These are phyloP conservation scores for Lamellibrachia luymesi DNA, from an alignment of 1,140 invertebrate genomes.

Conservation along the genomic window DNA sequence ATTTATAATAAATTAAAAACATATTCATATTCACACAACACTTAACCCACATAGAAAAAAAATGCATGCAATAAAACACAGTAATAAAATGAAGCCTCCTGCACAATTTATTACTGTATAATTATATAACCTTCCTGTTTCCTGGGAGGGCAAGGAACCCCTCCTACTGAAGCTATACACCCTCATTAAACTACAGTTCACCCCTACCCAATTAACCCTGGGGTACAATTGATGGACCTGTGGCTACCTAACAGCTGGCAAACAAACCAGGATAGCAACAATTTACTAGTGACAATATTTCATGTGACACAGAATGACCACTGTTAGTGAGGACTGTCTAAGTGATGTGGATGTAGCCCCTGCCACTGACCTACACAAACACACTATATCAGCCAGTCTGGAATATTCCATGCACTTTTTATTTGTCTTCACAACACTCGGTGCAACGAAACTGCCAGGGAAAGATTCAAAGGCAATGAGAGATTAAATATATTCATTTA, in stretches of 20 bases:
- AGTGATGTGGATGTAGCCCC: neutral
- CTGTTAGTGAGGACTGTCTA: neutral
- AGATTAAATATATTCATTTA: too few species aligned
- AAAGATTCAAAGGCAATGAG: neutral
- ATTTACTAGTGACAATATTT: neutral
- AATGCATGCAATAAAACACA: too few species aligned
- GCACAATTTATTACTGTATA: neutral
- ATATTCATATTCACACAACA: too few species aligned
- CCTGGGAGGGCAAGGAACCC: neutral
- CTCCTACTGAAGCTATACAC: neutral
- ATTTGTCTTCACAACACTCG: neutral
- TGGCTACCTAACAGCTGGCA: neutral
- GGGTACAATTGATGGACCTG: neutral
- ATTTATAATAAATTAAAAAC: too few species aligned
- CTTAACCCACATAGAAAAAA: too few species aligned
- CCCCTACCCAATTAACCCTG: neutral
- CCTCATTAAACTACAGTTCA: neutral
- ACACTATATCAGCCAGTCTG: neutral
- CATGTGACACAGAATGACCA: neutral
- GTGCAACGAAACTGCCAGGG: neutral
- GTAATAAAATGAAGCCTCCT: neutral
- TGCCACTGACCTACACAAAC: neutral
- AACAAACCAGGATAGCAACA: neutral
- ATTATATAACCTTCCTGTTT: neutral
- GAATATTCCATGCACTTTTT: slow-evolving; percentile 1